phyloP scores from a whole-genome alignment of 2,113 vertebrate species.

The Leucopsar rothschildi region DNA sequence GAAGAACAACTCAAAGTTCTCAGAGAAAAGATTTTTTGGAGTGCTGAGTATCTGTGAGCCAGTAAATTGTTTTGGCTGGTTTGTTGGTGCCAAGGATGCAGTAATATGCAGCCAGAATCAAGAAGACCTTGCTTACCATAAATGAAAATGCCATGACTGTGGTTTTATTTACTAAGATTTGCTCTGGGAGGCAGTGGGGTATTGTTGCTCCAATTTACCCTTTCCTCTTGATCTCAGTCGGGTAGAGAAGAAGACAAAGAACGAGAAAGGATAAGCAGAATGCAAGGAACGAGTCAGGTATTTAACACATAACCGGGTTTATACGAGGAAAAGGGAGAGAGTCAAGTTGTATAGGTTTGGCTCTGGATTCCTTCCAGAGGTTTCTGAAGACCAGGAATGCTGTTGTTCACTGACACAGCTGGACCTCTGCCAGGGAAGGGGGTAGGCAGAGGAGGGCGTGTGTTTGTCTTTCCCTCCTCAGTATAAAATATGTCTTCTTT shows the following conservation, averaged over 20 bases:
- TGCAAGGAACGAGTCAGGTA: not conserved
- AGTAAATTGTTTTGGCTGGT: not conserved
- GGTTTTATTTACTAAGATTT: not conserved
- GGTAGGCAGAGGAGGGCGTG: not conserved
- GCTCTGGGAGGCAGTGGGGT: not conserved
- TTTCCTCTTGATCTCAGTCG: not conserved
- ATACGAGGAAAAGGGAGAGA: not conserved
- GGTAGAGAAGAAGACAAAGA: not conserved
- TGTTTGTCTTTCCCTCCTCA: conserved; percentile 63
- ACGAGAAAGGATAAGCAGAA: not conserved
- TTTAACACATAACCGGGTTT: not conserved
- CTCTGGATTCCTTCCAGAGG: conserved; percentile 49
- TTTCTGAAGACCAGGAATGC: conserved; percentile 41
- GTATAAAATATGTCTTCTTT: conserved; percentile 51
- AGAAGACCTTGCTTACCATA: not conserved
- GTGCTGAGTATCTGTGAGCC: not conserved
- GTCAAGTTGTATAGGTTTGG: not conserved
- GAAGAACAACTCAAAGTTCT: not conserved
- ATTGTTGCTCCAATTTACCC: not conserved
- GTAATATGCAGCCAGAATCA: not conserved
- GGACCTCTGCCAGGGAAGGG: conserved; percentile 9
- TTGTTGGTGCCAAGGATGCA: not conserved
- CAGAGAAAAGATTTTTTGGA: not conserved
- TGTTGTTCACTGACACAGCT: conserved; percentile 52
- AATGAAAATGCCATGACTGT: not conserved